These are phyloP conservation scores for Cirrhinus mrigala DNA, from an alignment of 2,797 vertebrate genomes.

Conservation along the genomic window DNA sequence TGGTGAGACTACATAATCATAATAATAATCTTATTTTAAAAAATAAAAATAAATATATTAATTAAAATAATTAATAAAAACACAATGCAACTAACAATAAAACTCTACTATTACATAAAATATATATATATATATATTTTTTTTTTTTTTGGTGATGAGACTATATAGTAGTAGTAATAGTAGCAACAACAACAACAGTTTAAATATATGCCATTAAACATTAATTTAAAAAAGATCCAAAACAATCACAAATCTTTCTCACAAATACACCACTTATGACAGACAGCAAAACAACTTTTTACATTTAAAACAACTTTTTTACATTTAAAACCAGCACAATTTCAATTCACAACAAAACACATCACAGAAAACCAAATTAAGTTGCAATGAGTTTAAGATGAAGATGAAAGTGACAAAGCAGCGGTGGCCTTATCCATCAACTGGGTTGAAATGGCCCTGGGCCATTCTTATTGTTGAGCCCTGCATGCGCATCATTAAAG, in stretches of 20 bases:
- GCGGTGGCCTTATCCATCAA: slow-evolving; percentile 28
- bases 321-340: not conserved
- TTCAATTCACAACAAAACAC: not conserved
- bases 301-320: not conserved
- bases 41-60: too few species aligned
- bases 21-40: not conserved
- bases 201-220: not conserved
- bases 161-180: too few species aligned
- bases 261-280: not conserved
- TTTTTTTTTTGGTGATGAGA: too few species aligned
- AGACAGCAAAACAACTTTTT: not conserved
- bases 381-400: not conserved
- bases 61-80: too few species aligned
- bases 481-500: slow-evolving; percentile 27
- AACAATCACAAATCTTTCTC: not conserved
- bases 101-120: too few species aligned
- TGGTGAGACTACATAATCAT: not conserved
- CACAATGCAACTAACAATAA: too few species aligned
- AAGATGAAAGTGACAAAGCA: slow-evolving; percentile 9
- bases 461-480: slow-evolving; percentile 32
- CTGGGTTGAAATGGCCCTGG: slow-evolving; percentile 15
- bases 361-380: not conserved
- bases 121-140: too few species aligned
- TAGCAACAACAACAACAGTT: too few species aligned
- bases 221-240: not conserved